Evolutionary conservation across 2,888 invertebrate genomes (phyloP).

Genomic region (Cepaea hortensis): DNA sequence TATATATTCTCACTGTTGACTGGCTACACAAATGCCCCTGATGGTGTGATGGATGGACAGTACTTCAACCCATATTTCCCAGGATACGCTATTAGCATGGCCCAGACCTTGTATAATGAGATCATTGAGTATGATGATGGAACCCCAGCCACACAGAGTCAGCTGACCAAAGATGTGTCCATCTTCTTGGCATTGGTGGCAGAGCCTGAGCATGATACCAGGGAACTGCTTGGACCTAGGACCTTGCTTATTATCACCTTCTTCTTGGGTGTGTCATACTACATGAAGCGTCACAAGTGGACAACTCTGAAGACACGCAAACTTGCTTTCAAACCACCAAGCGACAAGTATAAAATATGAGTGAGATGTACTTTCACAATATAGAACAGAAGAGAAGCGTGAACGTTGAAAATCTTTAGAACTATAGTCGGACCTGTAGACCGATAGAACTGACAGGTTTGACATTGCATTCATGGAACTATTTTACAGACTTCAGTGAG

Average conservation of each 20-base stretch:
- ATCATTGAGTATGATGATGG: no score
- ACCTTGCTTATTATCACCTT: slow-evolving; percentile 83
- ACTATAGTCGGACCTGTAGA: no score
- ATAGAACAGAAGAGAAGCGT: neutral
- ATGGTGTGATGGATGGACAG: slow-evolving; percentile 94
- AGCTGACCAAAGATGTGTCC: slow-evolving; percentile 64
- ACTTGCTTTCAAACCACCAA: slow-evolving; percentile 66
- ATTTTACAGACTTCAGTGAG: no score
- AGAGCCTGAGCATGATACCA: no score
- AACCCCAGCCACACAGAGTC: no score
- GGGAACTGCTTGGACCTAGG: slow-evolving; percentile 57
- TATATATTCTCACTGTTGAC: slow-evolving; percentile 96
- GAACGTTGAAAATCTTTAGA: no score
- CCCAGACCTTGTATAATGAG: slow-evolving; percentile 83
- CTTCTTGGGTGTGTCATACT: slow-evolving; percentile 82
- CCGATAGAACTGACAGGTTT: no score
- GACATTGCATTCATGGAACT: no score
- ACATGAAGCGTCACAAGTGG: slow-evolving; percentile 93
- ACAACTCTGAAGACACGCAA: slow-evolving; percentile 88
- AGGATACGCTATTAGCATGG: slow-evolving; percentile 93
- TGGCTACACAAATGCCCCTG: slow-evolving; percentile 96
- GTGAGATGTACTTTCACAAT: neutral
- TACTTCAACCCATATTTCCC: slow-evolving; percentile 79
- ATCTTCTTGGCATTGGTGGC: no score
- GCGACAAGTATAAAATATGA: slow-evolving; percentile 39